Base-by-base conservation (phyloP, 2,113 vertebrate species). In the Pachypanchax playfairii region DNA sequence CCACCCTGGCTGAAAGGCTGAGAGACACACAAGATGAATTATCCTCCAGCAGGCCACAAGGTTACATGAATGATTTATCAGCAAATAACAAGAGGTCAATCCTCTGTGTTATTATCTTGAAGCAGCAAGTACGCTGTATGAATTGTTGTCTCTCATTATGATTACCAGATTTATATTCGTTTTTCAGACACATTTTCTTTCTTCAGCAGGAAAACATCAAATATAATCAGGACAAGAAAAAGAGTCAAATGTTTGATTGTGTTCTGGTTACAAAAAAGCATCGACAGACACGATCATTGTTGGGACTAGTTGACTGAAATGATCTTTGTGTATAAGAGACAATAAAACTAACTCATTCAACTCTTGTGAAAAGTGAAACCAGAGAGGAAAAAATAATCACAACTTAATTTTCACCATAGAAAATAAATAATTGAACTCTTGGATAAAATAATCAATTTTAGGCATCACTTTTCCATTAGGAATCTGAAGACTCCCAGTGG, bases 1-100 rank as follows among this genome's bases (percentile, higher is more conserved):
- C 92, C 93, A 8, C 94, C 93, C 92, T 96, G 90, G 61, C 89
- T 73, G 24, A 92, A 93, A 24, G 92, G 85, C 92, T 93, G 75
- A 53, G 10, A 36, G 21, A 70, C 25, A 83, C 1, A 75, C 14
- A 72, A 14, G 29, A 21, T 26, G 0, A 35, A 31, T 65, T 22
- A 49, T 14, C 12, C 33, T 15, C 39, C 50, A 38, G 24, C 12
- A 38, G 15, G 44, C 10, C 6, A 7, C 8, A 21, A 35, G 21
- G 11, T 17, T 1, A 14, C 24, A 28, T 3, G 0, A n/a, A 24
- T 29, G 44, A 14, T 57, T 20, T 18, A 25, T 7, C 15, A 38
- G 14, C 20, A 11, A 18, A 41, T 9, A 52, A 49, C 5, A 38
- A 2, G 1, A 28, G 22, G 4, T 4, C 2, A 21, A 35, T 12